Percentiles rank a stretch among this genome's conserved stretches.
Conservation (phyloP, 2,797 vertebrate genomes). For the Gobio occitaniae region DNA sequence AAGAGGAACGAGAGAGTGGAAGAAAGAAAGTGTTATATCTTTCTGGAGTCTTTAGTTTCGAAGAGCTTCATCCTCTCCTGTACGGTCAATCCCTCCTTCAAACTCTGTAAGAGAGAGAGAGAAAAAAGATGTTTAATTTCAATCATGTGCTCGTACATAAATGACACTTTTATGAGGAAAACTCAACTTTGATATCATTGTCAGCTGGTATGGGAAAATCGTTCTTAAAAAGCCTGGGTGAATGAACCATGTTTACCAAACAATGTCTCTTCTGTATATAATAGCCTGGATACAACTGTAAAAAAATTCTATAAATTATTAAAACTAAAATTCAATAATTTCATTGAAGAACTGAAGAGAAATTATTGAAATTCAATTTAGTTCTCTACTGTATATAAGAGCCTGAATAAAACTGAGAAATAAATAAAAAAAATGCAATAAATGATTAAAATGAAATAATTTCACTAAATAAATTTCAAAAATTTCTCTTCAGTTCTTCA, state of each 20-base stretch:
- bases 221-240: not conserved
- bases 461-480: not conserved
- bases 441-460: not conserved
- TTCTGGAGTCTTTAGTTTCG: conserved; percentile 95
- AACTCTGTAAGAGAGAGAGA: conserved; percentile 82
- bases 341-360: too few species aligned
- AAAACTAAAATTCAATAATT: too few species aligned
- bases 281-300: not conserved
- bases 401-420: too few species aligned
- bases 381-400: too few species aligned
- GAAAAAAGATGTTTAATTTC: not conserved
- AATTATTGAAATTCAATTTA: too few species aligned
- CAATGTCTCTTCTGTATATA: not conserved
- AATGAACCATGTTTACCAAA: not conserved
- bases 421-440: not conserved
- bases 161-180: not conserved
- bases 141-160: not conserved
- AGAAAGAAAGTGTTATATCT: conserved; percentile 70
- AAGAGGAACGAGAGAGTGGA: not conserved
- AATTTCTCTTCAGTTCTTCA: not conserved
- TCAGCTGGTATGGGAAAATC: not conserved
- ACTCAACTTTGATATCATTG: not conserved
- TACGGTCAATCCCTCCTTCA: conserved; percentile 97
- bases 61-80: conserved; percentile 98
- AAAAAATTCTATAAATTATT: too few species aligned